Evolutionary conservation across 2,797 vertebrate genomes (phyloP), one percentile per base, ranked within the genome.

Genomic region (Pseudocheirus occidentalis): DNA sequence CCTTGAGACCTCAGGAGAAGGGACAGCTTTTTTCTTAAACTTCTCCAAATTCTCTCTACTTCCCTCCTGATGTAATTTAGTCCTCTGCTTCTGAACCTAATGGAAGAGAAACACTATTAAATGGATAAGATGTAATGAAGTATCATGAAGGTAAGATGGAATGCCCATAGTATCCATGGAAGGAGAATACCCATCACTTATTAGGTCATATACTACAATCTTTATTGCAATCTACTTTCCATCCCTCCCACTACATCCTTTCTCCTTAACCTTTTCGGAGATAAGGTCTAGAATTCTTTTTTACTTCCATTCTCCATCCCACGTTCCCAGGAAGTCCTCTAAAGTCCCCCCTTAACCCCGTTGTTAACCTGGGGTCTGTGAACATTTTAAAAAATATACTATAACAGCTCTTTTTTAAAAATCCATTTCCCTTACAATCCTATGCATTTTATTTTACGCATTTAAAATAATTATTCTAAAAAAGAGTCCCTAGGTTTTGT

Each of bases 131-230:
- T 50, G 56, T 6, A 12, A 13, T 10, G 1, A 53, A 34, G 73
- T 52, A 29, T 66, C 40, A 81, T 24, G 40, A 46, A 59, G 54
- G 91, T 59, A 57, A 95, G 21, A 96, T 90, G 50, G 81, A 31
- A 59, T 27, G 4, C 55, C 92, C 13, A 0, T 0, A 12, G 31
- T 46, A 24, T 40, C n/a, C 18, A 46, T 81, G 73, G 73, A 14
- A 91, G 87, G 54, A 54, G 87, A 66, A 31, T 0, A 5, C 13
- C 54, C 1, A 0, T 12, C 10, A 18, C 73, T 81, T 46, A 46
- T 21, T 46, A 9, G 40, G 40, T 81, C 40, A 24, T 6, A 14
- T 9, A 4, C 29, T 0, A 0, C 24, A 0, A 0, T 46, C 55
- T 6, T 6, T 12, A 46, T 10, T 81, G 73, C 73, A 46, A n/a